Conservation (phyloP, 2,797 vertebrate genomes). For the Orientallactaga sibirica region DNA sequence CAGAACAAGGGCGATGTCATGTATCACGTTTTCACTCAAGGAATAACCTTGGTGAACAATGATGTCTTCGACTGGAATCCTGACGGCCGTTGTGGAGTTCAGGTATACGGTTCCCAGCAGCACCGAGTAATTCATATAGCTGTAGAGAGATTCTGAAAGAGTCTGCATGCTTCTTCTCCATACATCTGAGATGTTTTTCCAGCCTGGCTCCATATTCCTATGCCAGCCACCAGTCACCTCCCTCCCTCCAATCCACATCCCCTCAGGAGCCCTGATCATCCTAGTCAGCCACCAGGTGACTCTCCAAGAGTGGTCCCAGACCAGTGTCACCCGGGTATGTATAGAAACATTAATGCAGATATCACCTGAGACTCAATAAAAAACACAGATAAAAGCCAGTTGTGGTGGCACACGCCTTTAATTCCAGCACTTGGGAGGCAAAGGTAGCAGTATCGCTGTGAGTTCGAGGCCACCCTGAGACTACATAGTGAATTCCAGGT, state of each 20-base stretch:
- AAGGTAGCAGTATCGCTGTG: too few species aligned
- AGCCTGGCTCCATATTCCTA: neutral
- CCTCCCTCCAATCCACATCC: neutral
- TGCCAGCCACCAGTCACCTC: neutral
- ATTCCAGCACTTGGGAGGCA: too few species aligned
- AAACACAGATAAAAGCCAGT: neutral
- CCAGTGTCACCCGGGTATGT: neutral
- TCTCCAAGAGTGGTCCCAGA: neutral
- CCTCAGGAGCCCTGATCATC: neutral
- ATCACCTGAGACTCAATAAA: neutral
- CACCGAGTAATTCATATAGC: constrained; percentile 10
- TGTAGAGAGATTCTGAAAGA: constrained; percentile 34
- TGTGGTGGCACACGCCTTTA: too few species aligned
- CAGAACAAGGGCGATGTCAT: constrained; percentile 76
- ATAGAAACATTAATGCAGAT: neutral
- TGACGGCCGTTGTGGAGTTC: accelerated
- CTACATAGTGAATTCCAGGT: too few species aligned
- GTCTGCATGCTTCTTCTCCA: neutral
- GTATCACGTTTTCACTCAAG: accelerated
- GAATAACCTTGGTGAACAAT: constrained; percentile 25
- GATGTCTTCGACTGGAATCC: constrained; percentile 58
- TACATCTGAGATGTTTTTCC: neutral
- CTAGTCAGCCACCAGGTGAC: neutral
- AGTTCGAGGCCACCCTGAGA: too few species aligned
- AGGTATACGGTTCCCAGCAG: constrained; percentile 12